Conservation (phyloP, 2,888 invertebrate genomes). For the Glyphotaelius pellucidus region DNA sequence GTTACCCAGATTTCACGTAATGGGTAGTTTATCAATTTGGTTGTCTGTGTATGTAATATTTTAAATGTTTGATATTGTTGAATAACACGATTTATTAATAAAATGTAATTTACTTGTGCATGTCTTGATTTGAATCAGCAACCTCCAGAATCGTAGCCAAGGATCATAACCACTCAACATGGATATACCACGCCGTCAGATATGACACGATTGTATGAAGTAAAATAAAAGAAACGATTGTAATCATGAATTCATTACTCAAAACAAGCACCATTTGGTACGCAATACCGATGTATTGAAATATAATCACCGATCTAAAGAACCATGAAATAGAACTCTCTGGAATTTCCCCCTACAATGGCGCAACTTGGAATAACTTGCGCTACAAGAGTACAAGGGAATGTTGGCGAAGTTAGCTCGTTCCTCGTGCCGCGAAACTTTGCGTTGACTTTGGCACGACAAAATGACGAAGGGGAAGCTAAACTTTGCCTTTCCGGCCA, state of each 20-base stretch:
- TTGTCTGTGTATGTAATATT: too few species aligned
- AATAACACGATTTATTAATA: too few species aligned
- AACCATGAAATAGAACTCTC: background rate
- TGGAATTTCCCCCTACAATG: background rate
- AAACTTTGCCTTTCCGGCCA: constrained; percentile 13
- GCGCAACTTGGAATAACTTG: background rate
- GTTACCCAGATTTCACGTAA: too few species aligned
- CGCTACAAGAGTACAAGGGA: background rate
- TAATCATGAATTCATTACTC: background rate
- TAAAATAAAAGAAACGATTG: too few species aligned
- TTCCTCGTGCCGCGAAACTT: background rate
- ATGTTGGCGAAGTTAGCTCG: constrained; percentile 2
- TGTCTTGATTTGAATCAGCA: too few species aligned
- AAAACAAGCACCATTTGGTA: background rate
- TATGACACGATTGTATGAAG: too few species aligned
- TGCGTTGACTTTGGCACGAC: constrained; percentile 32
- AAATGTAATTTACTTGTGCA: too few species aligned
- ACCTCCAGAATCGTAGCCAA: too few species aligned
- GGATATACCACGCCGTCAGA: too few species aligned
- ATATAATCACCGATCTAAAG: background rate
- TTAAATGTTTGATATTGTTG: too few species aligned
- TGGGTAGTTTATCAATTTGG: too few species aligned
- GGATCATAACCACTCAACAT: too few species aligned
- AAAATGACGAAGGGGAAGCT: constrained; percentile 2
- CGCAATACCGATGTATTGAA: background rate